These are phyloP conservation scores for Chaetogeoica ovagalla DNA, from an alignment of 2,888 invertebrate species.

Conservation along the genomic window DNA sequence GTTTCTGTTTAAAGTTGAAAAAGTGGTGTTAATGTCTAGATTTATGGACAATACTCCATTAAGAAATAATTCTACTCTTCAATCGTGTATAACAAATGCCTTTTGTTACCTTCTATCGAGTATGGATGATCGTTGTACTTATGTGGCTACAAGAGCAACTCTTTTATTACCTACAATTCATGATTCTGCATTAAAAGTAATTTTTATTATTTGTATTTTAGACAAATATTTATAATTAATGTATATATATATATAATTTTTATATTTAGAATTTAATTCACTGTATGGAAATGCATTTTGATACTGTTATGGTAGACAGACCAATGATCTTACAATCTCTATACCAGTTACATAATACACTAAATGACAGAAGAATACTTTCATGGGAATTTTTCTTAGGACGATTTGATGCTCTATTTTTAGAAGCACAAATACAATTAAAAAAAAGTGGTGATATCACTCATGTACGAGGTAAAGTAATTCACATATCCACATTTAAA, in stretches of 20 bases:
- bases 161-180: conserved; percentile 92
- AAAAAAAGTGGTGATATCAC: conserved; percentile 83
- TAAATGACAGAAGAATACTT: conserved; percentile 86
- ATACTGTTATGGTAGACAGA: conserved; percentile 92
- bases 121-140: conserved; percentile 92
- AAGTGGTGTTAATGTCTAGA: conserved; percentile 87
- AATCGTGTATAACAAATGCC: conserved; percentile 92
- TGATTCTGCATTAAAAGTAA: conserved; percentile 80
- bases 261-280: conserved; percentile 75
- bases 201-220: not conserved
- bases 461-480: conserved; percentile 73
- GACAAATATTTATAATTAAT: not conserved
- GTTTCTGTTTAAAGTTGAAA: conserved; percentile 69
- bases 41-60: conserved; percentile 91
- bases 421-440: conserved; percentile 90
- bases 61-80: conserved; percentile 78
- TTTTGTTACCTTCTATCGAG: conserved; percentile 95
- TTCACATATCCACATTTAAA: not conserved
- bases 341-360: conserved; percentile 89
- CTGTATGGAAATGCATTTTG: conserved; percentile 97
- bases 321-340: conserved; percentile 95
- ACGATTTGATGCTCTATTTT: conserved; percentile 89
- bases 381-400: conserved; percentile 98
- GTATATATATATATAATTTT: conserved; percentile 31
- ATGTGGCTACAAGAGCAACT: conserved; percentile 91